Evolutionary conservation across 2,888 invertebrate genomes (phyloP).

Genomic region (Chloroclystis v-ata): DNA sequence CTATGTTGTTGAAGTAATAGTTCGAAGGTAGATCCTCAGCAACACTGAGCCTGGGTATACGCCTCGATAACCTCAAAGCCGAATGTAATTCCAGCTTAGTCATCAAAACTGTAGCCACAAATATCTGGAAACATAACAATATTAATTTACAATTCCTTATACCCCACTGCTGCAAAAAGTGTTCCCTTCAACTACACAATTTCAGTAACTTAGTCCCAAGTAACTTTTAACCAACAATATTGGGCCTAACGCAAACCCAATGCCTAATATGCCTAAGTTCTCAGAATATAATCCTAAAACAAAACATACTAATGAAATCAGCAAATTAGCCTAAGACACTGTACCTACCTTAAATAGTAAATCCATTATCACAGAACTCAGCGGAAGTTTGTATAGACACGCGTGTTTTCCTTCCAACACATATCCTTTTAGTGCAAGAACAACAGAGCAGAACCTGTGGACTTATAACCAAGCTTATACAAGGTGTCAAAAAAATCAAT

Average conservation of each 20-base stretch:
- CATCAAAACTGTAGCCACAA: constrained; percentile 26
- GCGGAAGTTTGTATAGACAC: constrained; percentile 28
- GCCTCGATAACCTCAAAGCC: constrained; percentile 48
- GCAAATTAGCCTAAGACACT: neutral
- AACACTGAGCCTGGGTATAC: constrained; percentile 51
- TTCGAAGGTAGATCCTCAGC: constrained; percentile 44
- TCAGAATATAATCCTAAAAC: too few species aligned
- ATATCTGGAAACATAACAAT: constrained; percentile 35
- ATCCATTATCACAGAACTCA: constrained; percentile 28
- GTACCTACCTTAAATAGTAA: constrained; percentile 30
- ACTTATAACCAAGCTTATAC: constrained; percentile 19
- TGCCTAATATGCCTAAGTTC: too few species aligned
- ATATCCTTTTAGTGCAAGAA: constrained; percentile 61
- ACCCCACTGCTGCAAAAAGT: too few species aligned
- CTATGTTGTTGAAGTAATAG: constrained; percentile 53
- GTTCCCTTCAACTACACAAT: too few species aligned
- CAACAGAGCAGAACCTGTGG: constrained; percentile 28
- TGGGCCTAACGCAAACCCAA: too few species aligned
- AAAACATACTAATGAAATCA: neutral
- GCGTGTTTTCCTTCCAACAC: constrained; percentile 50
- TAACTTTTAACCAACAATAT: too few species aligned
- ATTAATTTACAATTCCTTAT: too few species aligned
- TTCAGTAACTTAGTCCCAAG: too few species aligned
- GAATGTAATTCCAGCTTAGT: constrained; percentile 29
- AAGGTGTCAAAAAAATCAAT: constrained; percentile 12